These are phyloP conservation scores for Acanthiza pusilla DNA, from an alignment of 2,797 vertebrate genomes.

Conservation along the genomic window DNA sequence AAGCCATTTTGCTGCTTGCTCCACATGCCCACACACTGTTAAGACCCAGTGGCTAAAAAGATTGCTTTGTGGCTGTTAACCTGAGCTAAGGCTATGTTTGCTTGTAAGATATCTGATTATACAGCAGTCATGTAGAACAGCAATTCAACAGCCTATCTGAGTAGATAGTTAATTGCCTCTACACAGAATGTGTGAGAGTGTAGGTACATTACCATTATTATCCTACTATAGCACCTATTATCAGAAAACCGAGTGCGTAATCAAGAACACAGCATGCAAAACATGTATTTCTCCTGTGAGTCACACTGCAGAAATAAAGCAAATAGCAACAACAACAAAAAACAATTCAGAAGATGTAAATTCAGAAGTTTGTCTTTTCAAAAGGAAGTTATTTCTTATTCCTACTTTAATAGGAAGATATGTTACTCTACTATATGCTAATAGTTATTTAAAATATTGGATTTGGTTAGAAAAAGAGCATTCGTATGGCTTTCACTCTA, in stretches of 20 bases:
- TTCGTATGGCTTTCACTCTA: background rate
- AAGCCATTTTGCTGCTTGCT: background rate
- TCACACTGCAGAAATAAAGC: background rate
- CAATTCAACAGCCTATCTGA: background rate
- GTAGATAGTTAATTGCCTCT: background rate
- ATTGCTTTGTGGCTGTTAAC: background rate
- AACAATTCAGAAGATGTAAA: background rate
- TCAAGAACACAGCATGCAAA: slow-evolving; percentile 12
- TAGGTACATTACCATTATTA: background rate
- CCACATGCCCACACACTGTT: background rate
- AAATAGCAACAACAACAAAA: background rate
- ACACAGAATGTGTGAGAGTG: background rate
- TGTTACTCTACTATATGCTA: background rate
- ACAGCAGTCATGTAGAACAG: background rate
- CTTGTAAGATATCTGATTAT: background rate
- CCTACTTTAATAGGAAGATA: background rate
- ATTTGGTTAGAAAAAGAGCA: background rate
- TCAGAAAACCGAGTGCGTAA: background rate
- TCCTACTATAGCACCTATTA: background rate
- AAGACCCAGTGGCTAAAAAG: background rate
- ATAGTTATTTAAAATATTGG: background rate
- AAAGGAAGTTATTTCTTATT: background rate
- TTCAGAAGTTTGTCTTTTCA: background rate
- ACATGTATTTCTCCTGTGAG: background rate
- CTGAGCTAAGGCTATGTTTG: background rate